phyloP scores from a whole-genome alignment of 2,888 invertebrate genomes.

The Catocala nupta region DNA sequence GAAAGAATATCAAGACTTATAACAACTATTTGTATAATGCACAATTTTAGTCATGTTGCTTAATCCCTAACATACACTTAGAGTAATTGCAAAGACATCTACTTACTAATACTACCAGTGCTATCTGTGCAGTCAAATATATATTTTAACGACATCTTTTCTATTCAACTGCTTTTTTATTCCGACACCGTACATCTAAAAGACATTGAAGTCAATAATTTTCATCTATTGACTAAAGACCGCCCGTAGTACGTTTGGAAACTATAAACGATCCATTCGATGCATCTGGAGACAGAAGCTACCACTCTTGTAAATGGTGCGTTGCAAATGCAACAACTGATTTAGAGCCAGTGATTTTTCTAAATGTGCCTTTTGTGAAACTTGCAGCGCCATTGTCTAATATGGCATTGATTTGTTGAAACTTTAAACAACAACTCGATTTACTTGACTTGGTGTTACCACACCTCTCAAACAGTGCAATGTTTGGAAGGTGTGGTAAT shows the following conservation, averaged over 20 bases:
- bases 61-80: no score
- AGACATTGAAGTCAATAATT: conserved; percentile 1
- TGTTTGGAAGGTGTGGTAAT: background rate
- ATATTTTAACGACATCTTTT: no score
- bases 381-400: conserved; percentile 20
- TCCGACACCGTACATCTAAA: background rate
- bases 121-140: no score
- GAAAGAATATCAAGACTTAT: no score
- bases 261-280: conserved; percentile 19
- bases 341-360: conserved; percentile 64
- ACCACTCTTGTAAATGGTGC: conserved; percentile 57
- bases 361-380: conserved; percentile 18
- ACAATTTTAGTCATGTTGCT: no score
- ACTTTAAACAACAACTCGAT: no score
- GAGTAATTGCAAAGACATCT: no score
- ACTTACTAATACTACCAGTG: no score
- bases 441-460: no score
- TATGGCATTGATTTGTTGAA: conserved; percentile 19
- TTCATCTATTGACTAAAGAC: conserved; percentile 21
- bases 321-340: conserved; percentile 70
- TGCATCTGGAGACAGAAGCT: conserved; percentile 47
- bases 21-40: no score
- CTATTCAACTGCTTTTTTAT: no score
- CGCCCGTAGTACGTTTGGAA: conserved; percentile 26
- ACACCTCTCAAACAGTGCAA: no score